Base-by-base conservation (phyloP, 2,113 vertebrate genomes). In the Mormyrus lacerda region DNA sequence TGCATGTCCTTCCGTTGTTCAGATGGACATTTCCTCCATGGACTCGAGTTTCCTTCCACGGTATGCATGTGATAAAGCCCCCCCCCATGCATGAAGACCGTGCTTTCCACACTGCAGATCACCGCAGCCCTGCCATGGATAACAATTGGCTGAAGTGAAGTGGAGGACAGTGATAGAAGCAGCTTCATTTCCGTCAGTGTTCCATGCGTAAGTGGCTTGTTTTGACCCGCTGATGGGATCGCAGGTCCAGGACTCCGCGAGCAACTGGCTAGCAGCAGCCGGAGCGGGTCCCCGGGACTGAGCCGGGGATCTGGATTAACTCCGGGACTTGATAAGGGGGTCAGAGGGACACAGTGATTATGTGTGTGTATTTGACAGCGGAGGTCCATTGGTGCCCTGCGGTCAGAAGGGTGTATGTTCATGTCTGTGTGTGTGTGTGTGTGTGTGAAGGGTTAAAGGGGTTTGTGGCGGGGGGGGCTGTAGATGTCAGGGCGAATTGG, bases 291-390 rank as follows among this genome's bases (percentile, higher is more conserved):
- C 91, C 92, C 93, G 93, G 94, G 94, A 96, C 94, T 96, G 94
- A 93, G 93, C 94, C 93, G 93, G 91, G 94, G 94, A 95, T 94
- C 93, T 94, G 95, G 95, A 95, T 96, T 96, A 96, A 95, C 94
- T 95, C 93, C 87, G 90, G 93, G 94, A 95, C 95, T 95, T 93
- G 94, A 96, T 96, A 96, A 96, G 95, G 93, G 95, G 95, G 95
- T 96, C 95, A 95, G 92, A 93, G 95, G 95, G 95, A 93, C 91
- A 91, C 91, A 93, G 93, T 95, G 94, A 95, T 95, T 95, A 95
- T 96, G 93, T 95, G 88, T 94, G 95, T 94, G 91, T 94, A 92
- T 92, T 91, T 92, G 91, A 88, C 88, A 88, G 88, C 55, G 53
- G 84, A 55, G 51, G 87, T 65, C 88, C 79, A 55, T 82, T 85